phyloP scores from a whole-genome alignment of 2,797 vertebrate species.

The Nannoperca australis region DNA sequence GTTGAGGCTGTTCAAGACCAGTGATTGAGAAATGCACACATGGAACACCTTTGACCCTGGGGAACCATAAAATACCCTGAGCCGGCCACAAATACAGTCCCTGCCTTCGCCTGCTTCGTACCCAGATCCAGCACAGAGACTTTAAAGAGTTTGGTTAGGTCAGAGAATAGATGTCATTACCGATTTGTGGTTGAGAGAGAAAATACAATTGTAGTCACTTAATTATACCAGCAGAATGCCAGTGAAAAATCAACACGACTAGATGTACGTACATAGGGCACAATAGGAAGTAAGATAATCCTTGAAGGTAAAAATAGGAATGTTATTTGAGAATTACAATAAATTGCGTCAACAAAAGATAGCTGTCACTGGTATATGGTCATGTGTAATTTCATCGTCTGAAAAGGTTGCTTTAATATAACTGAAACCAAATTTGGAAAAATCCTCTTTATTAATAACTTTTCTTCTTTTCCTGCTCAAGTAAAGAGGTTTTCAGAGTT shows the following conservation, averaged over 20 bases:
- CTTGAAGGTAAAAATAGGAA: neutral
- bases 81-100: constrained; percentile 47
- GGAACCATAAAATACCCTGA: constrained; percentile 52
- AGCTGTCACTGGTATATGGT: neutral
- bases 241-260: neutral
- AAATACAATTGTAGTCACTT: constrained; percentile 18
- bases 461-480: constrained; percentile 7
- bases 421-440: constrained; percentile 5
- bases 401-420: neutral
- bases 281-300: neutral
- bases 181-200: constrained; percentile 15
- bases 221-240: constrained; percentile 1
- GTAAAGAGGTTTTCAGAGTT: neutral
- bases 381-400: neutral
- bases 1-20: constrained; percentile 58
- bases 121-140: constrained; percentile 25
- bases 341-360: neutral
- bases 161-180: constrained; percentile 12
- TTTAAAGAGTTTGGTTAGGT: constrained; percentile 11
- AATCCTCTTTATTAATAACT: neutral
- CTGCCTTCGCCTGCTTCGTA: constrained; percentile 44
- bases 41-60: constrained; percentile 69
- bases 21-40: constrained; percentile 78
- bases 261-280: neutral
- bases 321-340: neutral